A percentile compares a stretch with the other conserved stretches of the same genome.
phyloP scores from a whole-genome alignment of 2,797 vertebrate genomes.

The Phoeniculus purpureus region DNA sequence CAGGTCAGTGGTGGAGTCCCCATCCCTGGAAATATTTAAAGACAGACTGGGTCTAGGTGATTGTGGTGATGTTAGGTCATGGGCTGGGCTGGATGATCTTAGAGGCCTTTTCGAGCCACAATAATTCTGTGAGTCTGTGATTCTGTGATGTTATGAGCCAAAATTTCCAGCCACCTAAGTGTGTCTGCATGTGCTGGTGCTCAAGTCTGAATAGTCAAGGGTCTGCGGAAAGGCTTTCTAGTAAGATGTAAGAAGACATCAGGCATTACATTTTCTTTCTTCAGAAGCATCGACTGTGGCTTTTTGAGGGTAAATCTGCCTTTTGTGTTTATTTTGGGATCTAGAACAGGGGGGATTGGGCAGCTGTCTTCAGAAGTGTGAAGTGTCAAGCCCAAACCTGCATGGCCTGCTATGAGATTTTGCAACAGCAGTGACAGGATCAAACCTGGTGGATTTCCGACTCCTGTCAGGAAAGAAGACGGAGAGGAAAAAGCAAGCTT shows the following conservation, averaged over 20 bases:
- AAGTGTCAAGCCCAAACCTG: conserved; percentile 8
- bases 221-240: not conserved
- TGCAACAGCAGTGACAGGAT: not conserved
- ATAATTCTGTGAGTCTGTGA: no score
- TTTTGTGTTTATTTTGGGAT: not conserved
- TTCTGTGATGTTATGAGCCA: not conserved
- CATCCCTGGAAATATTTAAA: no score
- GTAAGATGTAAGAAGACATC: not conserved
- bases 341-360: not conserved
- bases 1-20: no score
- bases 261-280: not conserved
- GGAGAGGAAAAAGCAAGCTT: not conserved
- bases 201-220: not conserved
- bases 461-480: not conserved
- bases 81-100: no score
- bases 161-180: not conserved
- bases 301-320: not conserved
- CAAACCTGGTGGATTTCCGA: not conserved
- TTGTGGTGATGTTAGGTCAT: no score
- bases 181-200: not conserved
- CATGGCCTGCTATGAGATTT: not conserved
- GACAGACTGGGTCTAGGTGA: no score
- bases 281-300: not conserved
- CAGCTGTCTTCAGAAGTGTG: not conserved
- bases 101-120: no score